Evolutionary conservation across 2,888 invertebrate genomes (phyloP).

Genomic region (Caenorhabditis sp.): DNA sequence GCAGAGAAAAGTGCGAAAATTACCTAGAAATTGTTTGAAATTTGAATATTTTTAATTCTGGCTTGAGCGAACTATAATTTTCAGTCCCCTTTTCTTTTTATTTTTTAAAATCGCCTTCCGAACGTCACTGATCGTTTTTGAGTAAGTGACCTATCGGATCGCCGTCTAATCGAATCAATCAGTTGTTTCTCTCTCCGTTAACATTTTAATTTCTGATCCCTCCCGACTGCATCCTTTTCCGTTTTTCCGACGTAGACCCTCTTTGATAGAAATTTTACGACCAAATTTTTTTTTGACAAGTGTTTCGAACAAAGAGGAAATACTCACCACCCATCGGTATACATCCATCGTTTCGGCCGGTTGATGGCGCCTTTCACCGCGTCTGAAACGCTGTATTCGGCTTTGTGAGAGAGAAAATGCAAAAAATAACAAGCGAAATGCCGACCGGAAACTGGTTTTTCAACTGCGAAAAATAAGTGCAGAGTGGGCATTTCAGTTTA

Average conservation of each 20-base stretch:
- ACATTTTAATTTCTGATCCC: slow-evolving; percentile 13
- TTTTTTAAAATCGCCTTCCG: neutral
- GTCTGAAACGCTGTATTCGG: slow-evolving; percentile 3
- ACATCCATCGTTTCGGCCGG: slow-evolving; percentile 16
- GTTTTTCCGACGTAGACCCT: neutral
- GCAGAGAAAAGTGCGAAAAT: too few species aligned
- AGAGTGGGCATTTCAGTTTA: neutral
- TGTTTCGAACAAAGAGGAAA: neutral
- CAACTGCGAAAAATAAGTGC: neutral
- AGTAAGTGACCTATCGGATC: too few species aligned
- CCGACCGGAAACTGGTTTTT: neutral
- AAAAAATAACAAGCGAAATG: neutral
- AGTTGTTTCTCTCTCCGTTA: neutral
- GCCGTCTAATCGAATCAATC: neutral
- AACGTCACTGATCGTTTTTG: neutral
- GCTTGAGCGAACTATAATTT: neutral
- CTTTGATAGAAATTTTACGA: neutral
- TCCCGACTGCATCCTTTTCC: too few species aligned
- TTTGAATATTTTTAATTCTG: neutral
- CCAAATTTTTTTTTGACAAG: neutral
- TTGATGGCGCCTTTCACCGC: neutral
- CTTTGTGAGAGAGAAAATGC: neutral
- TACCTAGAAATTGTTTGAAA: neutral
- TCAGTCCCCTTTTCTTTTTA: neutral
- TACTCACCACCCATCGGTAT: slow-evolving; percentile 12